These are phyloP conservation scores for Anaspis maculata DNA, from an alignment of 2,888 invertebrate genomes.

Conservation along the genomic window DNA sequence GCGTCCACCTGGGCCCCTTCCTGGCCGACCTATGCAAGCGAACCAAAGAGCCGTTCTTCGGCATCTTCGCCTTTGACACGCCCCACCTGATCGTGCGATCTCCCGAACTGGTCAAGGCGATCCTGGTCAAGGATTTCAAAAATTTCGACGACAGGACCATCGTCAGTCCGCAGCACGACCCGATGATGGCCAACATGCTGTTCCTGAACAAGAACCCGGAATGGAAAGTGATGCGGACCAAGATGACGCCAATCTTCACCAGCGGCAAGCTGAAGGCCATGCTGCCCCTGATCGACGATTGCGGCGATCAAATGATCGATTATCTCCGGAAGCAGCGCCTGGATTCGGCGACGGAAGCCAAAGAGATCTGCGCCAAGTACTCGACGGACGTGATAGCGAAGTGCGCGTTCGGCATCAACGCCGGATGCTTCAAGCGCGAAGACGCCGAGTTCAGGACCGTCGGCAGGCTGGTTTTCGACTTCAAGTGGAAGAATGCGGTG, in stretches of 20 bases:
- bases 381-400: conserved; percentile 43
- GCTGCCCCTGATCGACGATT: conserved; percentile 43
- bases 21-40: conserved; percentile 12
- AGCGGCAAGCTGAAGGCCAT: conserved; percentile 48
- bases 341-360: conserved; percentile 22
- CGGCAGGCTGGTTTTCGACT: conserved; percentile 32
- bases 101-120: conserved; percentile 42
- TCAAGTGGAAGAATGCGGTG: conserved; percentile 23
- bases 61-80: conserved; percentile 44
- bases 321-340: conserved; percentile 11
- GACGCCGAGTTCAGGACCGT: conserved; percentile 36
- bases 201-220: conserved; percentile 43
- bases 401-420: conserved; percentile 41
- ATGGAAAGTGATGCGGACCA: conserved; percentile 47
- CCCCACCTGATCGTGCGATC: conserved; percentile 43
- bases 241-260: conserved; percentile 48
- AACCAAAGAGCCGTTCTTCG: conserved; percentile 34
- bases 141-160: conserved; percentile 44
- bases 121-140: conserved; percentile 44
- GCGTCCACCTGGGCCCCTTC: conserved; percentile 17
- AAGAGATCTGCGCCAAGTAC: conserved; percentile 36
- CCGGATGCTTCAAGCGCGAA: conserved; percentile 35
- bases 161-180: conserved; percentile 38
- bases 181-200: conserved; percentile 38
- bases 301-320: conserved; percentile 28